phyloP scores from a whole-genome alignment of 2,113 vertebrate genomes.

The Eolophus roseicapilla region DNA sequence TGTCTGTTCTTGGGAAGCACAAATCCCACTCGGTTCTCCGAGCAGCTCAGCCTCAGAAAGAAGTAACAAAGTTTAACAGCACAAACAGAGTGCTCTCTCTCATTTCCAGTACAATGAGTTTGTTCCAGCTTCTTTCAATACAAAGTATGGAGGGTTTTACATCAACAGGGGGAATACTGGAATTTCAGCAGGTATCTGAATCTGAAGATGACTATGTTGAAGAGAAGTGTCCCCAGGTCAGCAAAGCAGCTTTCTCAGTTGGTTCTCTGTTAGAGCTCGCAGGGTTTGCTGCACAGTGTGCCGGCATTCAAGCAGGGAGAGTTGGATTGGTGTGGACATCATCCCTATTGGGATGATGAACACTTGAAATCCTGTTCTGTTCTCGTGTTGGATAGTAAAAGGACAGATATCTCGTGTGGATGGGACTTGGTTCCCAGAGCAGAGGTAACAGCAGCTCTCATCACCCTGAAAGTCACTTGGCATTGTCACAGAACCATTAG shows the following conservation, averaged over 20 bases:
- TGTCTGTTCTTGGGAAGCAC: background rate
- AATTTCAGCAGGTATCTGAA: slow-evolving; percentile 88
- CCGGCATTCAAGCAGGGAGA: background rate
- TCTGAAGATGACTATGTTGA: slow-evolving; percentile 79
- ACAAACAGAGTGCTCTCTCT: background rate
- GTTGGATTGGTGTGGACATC: background rate
- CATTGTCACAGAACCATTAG: background rate
- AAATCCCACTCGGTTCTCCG: background rate
- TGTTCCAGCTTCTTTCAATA: slow-evolving; percentile 90
- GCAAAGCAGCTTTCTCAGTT: background rate
- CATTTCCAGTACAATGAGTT: slow-evolving; percentile 89
- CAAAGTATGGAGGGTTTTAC: slow-evolving; percentile 93
- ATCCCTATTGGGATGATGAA: background rate
- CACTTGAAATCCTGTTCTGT: background rate
- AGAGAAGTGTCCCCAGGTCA: slow-evolving; percentile 82
- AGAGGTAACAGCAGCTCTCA: background rate
- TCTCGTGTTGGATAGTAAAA: background rate
- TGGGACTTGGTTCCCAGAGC: background rate
- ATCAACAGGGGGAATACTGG: slow-evolving; percentile 87
- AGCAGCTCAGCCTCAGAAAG: background rate
- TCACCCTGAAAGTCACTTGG: background rate
- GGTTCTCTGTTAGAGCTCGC: background rate
- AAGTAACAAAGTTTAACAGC: background rate
- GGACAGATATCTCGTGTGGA: background rate
- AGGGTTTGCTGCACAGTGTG: background rate